These are phyloP conservation scores for Piscicola geometra DNA, from an alignment of 2,888 invertebrate genomes.

Conservation along the genomic window DNA sequence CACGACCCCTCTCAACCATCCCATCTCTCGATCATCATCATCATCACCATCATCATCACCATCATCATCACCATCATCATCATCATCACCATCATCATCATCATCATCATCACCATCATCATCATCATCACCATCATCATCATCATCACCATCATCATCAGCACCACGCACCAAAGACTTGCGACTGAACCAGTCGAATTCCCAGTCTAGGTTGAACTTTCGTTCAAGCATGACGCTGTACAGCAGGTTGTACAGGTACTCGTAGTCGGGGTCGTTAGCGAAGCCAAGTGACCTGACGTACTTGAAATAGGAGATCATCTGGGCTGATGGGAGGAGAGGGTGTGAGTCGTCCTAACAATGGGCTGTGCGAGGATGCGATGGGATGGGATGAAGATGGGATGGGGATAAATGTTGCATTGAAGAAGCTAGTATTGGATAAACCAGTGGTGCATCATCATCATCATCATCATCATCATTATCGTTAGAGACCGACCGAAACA, in stretches of 20 bases:
- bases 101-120: constrained; percentile 22
- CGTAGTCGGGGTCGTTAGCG: constrained; percentile 23
- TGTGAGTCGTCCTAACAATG: no score
- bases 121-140: constrained; percentile 47
- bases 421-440: no score
- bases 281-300: constrained; percentile 29
- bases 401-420: not conserved
- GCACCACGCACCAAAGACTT: not conserved
- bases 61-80: constrained; percentile 31
- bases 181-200: constrained; percentile 25
- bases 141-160: constrained; percentile 11
- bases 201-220: constrained; percentile 21
- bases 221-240: constrained; percentile 17
- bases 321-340: not conserved
- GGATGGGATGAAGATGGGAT: no score
- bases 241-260: constrained; percentile 25
- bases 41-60: constrained; percentile 23
- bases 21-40: constrained; percentile 28
- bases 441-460: no score
- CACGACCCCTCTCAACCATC: no score
- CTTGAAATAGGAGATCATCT: constrained; percentile 18
- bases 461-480: no score
- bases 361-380: no score
- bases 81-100: constrained; percentile 32
- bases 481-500: no score